phyloP scores from a whole-genome alignment of 2,888 invertebrate species.

The Ephialtes manifestator region DNA sequence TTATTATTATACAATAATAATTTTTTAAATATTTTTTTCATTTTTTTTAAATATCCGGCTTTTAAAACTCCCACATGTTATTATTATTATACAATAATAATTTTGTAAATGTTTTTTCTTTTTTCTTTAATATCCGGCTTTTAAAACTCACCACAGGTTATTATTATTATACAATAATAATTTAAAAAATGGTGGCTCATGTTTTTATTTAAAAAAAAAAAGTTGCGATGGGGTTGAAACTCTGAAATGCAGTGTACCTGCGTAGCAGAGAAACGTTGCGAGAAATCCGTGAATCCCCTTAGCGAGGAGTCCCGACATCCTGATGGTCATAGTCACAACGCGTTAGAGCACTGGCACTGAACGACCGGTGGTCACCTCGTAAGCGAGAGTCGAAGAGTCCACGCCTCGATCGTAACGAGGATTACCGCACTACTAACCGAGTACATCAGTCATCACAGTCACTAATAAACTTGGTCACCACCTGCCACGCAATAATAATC shows the following conservation, averaged over 20 bases:
- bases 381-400: conserved; percentile 66
- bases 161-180: too few species aligned
- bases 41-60: too few species aligned
- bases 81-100: too few species aligned
- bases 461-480: conserved; percentile 77
- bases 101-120: too few species aligned
- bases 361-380: conserved; percentile 69
- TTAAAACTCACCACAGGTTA: too few species aligned
- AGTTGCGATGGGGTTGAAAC: too few species aligned
- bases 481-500: conserved; percentile 65
- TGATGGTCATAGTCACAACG: conserved; percentile 66
- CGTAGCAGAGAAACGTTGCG: conserved; percentile 70
- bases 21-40: too few species aligned
- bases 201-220: too few species aligned
- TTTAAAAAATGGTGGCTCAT: background rate
- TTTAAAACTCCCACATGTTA: too few species aligned
- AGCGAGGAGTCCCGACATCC: conserved; percentile 64
- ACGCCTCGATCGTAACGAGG: conserved; percentile 64
- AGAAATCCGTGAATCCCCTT: conserved; percentile 67
- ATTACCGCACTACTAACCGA: conserved; percentile 66
- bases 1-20: too few species aligned
- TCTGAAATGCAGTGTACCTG: conserved; percentile 68
- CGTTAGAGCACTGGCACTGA: conserved; percentile 45
- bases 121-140: too few species aligned
- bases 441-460: conserved; percentile 82